phyloP scores from a whole-genome alignment of 2,888 invertebrate species.

The Eulithis testata region DNA sequence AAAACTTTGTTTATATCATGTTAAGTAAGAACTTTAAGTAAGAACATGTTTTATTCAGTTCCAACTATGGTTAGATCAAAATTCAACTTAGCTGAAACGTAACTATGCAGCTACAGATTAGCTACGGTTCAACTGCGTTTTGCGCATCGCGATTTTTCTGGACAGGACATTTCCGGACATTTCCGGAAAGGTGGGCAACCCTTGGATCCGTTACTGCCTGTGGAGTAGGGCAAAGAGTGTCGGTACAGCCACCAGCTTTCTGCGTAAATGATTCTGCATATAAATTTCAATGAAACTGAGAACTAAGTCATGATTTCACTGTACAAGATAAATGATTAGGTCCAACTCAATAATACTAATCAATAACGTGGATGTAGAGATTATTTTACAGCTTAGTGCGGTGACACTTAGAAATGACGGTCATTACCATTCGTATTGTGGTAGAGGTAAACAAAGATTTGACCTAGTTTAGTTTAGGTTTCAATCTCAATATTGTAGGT shows the following conservation, averaged over 20 bases:
- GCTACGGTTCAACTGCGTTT: too few relatives aligned
- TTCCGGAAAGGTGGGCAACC: too few relatives aligned
- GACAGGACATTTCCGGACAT: too few relatives aligned
- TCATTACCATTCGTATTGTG: conserved; percentile 23
- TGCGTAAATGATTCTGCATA: background rate
- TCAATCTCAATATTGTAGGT: too few relatives aligned
- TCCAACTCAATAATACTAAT: conserved; percentile 18
- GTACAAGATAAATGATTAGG: conserved; percentile 18
- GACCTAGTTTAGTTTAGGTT: conserved; percentile 12
- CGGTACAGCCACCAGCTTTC: background rate
- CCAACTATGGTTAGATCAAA: too few relatives aligned
- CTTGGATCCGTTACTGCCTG: too few relatives aligned
- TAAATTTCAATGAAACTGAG: conserved; percentile 24
- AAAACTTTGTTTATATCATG: conserved; percentile 6
- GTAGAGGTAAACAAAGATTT: conserved; percentile 8
- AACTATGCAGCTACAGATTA: too few relatives aligned
- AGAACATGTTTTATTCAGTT: too few relatives aligned
- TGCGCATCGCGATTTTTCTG: too few relatives aligned
- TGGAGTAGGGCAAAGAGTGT: background rate
- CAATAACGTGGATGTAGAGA: conserved; percentile 12
- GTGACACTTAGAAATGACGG: conserved; percentile 35
- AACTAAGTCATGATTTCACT: conserved; percentile 22
- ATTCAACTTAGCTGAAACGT: too few relatives aligned
- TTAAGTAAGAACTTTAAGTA: too few relatives aligned
- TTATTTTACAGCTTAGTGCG: conserved; percentile 9